These are phyloP conservation scores for Argentina silus DNA, from an alignment of 2,797 vertebrate species.

Conservation along the genomic window DNA sequence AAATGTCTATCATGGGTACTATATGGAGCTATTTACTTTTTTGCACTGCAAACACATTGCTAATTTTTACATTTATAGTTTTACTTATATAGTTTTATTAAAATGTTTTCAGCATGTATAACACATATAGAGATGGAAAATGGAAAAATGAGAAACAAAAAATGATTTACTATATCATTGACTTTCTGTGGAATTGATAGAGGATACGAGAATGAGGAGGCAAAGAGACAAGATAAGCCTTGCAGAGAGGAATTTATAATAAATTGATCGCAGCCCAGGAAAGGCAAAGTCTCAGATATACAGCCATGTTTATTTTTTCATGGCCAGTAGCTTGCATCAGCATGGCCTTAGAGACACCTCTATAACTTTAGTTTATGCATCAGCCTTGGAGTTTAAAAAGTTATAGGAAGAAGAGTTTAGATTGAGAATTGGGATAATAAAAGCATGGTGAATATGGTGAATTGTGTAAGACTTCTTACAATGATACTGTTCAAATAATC, in stretches of 20 bases:
- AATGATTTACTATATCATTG: background rate
- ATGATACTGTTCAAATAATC: background rate
- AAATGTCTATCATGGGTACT: conserved; percentile 4
- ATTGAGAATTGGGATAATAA: background rate
- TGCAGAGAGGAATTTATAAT: conserved; percentile 28
- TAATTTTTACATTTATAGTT: conserved; percentile 11
- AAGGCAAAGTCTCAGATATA: conserved; percentile 1
- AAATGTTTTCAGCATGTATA: background rate
- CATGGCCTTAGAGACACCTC: background rate
- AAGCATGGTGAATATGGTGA: background rate
- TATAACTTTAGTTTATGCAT: background rate
- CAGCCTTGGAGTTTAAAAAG: background rate
- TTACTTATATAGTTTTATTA: background rate
- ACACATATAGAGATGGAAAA: background rate
- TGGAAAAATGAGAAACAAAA: conserved; percentile 1
- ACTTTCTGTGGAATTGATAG: background rate
- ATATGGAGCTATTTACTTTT: background rate
- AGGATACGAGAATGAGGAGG: conserved; percentile 5
- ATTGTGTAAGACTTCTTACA: background rate
- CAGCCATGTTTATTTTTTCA: background rate
- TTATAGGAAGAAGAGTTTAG: background rate
- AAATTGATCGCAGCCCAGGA: conserved; percentile 6
- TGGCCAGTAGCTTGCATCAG: background rate
- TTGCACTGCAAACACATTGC: background rate
- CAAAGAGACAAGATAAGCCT: conserved; percentile 10